These are phyloP conservation scores for Otus sunia DNA, from an alignment of 2,113 vertebrate genomes.

Conservation along the genomic window DNA sequence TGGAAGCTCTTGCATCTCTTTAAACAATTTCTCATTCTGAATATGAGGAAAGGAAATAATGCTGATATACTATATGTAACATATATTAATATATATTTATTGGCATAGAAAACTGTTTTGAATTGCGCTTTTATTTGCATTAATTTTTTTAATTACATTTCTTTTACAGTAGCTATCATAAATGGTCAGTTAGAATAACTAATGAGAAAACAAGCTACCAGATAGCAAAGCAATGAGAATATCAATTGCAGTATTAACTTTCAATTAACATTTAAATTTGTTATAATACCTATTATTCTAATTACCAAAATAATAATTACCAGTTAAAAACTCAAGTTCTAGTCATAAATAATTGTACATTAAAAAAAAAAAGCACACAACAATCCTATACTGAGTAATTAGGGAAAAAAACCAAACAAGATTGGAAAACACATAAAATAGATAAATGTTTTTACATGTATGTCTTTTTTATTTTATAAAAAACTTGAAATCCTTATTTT, in stretches of 20 bases:
- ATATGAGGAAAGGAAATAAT: neutral
- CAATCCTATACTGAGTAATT: neutral
- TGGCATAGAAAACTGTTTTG: neutral
- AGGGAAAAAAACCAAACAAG: neutral
- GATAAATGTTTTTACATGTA: neutral
- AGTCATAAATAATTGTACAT: neutral
- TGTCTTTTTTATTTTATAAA: neutral
- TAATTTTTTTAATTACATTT: neutral
- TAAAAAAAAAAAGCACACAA: neutral
- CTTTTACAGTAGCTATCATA: neutral
- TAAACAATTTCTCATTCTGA: neutral
- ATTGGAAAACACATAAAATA: neutral
- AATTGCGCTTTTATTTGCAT: neutral
- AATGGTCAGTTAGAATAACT: neutral
- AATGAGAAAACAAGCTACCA: neutral
- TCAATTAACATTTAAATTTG: neutral
- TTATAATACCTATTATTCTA: neutral
- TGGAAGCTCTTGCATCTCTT: neutral
- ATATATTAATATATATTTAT: neutral
- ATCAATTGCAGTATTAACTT: neutral
- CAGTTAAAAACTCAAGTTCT: neutral
- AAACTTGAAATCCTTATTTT: neutral
- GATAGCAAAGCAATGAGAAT: neutral
- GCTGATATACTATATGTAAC: neutral
- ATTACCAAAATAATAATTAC: neutral